Base-by-base conservation (phyloP, 2,888 invertebrate genomes). In the Dusona sp. region DNA sequence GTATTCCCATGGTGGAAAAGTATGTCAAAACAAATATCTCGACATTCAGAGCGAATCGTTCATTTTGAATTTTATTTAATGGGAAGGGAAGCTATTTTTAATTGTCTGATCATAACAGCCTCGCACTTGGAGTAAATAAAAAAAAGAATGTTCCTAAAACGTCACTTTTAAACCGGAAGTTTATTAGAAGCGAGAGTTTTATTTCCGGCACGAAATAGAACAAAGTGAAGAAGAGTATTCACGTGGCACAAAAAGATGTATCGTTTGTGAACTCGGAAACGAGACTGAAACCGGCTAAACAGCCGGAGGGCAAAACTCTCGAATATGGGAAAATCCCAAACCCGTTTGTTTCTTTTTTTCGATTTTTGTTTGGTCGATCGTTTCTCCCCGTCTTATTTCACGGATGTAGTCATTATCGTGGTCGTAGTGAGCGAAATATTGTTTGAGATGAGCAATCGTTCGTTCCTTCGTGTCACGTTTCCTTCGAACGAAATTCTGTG, bases 361-460 rank as follows among this genome's bases (percentile, higher is more conserved):
- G 42, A 61, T 51, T 38, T 0, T 33, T 51, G 25, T 67, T 51
- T 54, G 9, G 13, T 13, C 45, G 45, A 13, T 51, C 61, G 7
- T 16, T 61, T 61, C 16, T 57, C 68, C 3, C 25, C 22, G 33
- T 61, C 16, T 22, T 48, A 42, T 61, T 45, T 78, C 36, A 42
- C 80, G 64, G 19, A 65, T 42, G 38, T 57, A 57, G 67, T 54
- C 81, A 73, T 72, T 36, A 36, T 70, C 48, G 78, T 79, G 48
- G n/a, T 72, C 51, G 79, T 61, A 33, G 25, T 25, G 48, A 65
- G 48, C 45, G 33, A 42, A 45, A 79, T 74, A 87, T 87, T 85
- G 79, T 83, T 83, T 85, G 79, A 72, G 84, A 85, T 85, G 82
- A 85, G 85, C 85, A 79, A 84, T 86, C 82, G 82, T 65, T 54